Evolutionary conservation across 1,140 invertebrate genomes (phyloP), one percentile per base, ranked within the genome.

Genomic region (Ips typographus): DNA sequence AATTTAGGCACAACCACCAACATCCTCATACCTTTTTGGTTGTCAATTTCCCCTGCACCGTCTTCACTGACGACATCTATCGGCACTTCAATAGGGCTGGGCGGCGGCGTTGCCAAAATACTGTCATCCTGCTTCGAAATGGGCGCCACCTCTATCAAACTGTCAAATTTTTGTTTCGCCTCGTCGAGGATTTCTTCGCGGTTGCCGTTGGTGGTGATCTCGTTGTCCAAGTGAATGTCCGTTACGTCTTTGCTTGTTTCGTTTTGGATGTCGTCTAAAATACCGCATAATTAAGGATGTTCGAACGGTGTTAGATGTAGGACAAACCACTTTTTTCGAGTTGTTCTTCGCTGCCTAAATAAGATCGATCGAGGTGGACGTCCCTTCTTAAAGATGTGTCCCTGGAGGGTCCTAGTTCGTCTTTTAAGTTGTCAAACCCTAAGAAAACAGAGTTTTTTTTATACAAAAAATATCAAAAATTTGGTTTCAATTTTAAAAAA

Each of bases 361-460:
- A 63, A 84, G 85, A 70, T 5, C 47, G 61, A 81, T 89, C 88
- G 71, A 90, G 78, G 61, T 85, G 88, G 52, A 84, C 83, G 75
- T 89, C 87, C 67, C 85, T 80, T 60, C 81, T 81, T 56, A 88
- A 77, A 60, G 86, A 87, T 3, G 84, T 82, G 72, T 88, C 85
- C 70, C 87, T 82, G 2, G 88, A 89, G 68, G 88, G 85, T 62
- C 85, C 86, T 61, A 91, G 82, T 82, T 92, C 91, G 73, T 91
- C 89, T 75, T 88, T 89, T 43, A 93, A 81, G 57, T 85, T 86
- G 77, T 92, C 90, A 81, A 91, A 92, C 71, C 89, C 68, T 69
- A 42, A 55, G 3, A 49, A 49, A 2, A 49, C 7, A 49, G 22
- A 22, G 22, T 22, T 22, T 22, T 22, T 22, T 22, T 22, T 22